Conservation (phyloP, 2,888 invertebrate species). For the Escarpia spicata region DNA sequence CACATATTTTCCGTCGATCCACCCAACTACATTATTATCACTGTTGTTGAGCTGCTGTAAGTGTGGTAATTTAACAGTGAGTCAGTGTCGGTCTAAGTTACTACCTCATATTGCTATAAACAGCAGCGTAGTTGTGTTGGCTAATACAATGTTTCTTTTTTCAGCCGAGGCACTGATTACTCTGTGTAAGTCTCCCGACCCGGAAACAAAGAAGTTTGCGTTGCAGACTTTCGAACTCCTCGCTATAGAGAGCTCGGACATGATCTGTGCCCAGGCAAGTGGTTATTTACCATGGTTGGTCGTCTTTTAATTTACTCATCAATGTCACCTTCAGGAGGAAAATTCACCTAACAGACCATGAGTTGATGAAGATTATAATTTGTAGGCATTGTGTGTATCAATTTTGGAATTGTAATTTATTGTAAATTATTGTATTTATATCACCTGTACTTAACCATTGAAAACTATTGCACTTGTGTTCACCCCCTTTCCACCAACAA, state of each 20-base stretch:
- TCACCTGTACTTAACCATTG: no score
- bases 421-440: no score
- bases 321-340: no score
- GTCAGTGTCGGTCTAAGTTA: neutral
- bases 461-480: no score
- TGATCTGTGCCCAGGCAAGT: constrained; percentile 60
- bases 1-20: neutral
- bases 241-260: constrained; percentile 60
- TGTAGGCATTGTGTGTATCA: neutral
- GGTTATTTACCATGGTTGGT: neutral
- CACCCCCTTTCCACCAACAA: no score
- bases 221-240: constrained; percentile 59
- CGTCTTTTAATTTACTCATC: no score
- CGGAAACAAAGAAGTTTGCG: constrained; percentile 56
- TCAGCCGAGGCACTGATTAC: constrained; percentile 57
- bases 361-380: no score
- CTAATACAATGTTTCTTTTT: constrained; percentile 26
- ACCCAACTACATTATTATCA: neutral
- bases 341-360: no score
- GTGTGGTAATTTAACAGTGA: neutral
- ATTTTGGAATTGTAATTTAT: neutral
- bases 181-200: constrained; percentile 52
- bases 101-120: neutral
- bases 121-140: neutral
- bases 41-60: neutral